A percentile compares a stretch with the other conserved stretches of the same genome.
Evolutionary conservation across 2,888 invertebrate species (phyloP).

Genomic region (Lottia scabra): DNA sequence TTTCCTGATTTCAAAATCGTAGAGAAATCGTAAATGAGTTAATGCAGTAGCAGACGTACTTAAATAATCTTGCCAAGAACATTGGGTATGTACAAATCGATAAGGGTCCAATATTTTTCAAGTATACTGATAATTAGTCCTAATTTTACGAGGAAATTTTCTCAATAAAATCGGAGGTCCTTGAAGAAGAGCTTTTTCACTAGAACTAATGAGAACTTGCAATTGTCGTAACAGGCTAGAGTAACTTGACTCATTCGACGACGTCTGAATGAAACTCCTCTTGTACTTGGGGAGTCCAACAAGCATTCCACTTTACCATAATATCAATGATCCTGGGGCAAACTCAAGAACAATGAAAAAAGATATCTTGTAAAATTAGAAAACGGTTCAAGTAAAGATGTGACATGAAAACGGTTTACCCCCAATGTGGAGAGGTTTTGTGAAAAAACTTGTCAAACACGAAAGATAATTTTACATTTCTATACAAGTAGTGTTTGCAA

Average conservation of each 20-base stretch:
- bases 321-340: not conserved
- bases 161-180: constrained; percentile 6
- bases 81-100: not conserved
- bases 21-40: not conserved
- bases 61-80: not conserved
- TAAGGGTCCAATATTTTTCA: not conserved
- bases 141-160: constrained; percentile 2
- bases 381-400: not conserved
- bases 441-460: not conserved
- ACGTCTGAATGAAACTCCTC: not conserved
- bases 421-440: not conserved
- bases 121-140: constrained; percentile 11
- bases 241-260: constrained; percentile 13
- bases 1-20: not conserved
- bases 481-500: not conserved
- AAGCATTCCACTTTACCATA: constrained; percentile 2
- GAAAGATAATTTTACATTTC: not conserved
- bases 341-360: not conserved
- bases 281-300: not conserved
- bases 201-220: constrained; percentile 10
- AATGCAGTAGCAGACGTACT: constrained; percentile 4
- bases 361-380: not conserved
- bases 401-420: constrained; percentile 4
- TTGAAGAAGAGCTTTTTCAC: not conserved
- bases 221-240: constrained; percentile 4